Percentiles rank a stretch among this genome's conserved stretches.
Conservation (phyloP, 2,888 invertebrate species). For the Augiades crinisus region DNA sequence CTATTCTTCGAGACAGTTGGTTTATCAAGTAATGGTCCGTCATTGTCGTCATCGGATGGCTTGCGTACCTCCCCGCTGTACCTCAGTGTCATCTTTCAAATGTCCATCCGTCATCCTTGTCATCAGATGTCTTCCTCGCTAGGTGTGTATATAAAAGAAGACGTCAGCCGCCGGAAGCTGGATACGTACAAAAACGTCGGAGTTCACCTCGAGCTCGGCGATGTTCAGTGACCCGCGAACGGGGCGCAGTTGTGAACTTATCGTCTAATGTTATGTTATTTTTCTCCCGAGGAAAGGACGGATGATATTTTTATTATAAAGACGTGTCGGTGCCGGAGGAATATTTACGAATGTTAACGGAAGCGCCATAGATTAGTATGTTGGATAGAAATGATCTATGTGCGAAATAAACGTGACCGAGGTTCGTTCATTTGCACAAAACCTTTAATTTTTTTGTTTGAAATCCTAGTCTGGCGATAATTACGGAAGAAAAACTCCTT, state of each 20-base stretch:
- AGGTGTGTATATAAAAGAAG: too few species aligned
- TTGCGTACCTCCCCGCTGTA: too few species aligned
- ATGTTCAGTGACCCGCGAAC: conserved; percentile 4
- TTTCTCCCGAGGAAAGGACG: conserved; percentile 43
- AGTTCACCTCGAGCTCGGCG: not conserved
- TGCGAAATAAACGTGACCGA: not conserved
- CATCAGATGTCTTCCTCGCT: too few species aligned
- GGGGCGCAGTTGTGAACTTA: conserved; percentile 58
- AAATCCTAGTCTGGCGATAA: not conserved
- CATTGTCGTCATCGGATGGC: too few species aligned
- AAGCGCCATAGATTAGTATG: conserved; percentile 36
- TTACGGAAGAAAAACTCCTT: too few species aligned
- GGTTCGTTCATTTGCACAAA: not conserved
- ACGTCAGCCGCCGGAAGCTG: too few species aligned
- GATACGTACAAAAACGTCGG: too few species aligned
- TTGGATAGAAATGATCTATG: not conserved
- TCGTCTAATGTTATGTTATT: conserved; percentile 66
- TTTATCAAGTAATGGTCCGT: too few species aligned
- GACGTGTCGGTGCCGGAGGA: conserved; percentile 61
- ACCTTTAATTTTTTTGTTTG: not conserved
- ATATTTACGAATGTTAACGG: conserved; percentile 65
- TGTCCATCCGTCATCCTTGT: too few species aligned
- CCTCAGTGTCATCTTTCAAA: too few species aligned
- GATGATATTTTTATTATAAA: conserved; percentile 77
- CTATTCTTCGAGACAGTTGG: too few species aligned